Base-by-base conservation (phyloP, 2,113 vertebrate species). In the Ochotona curzoniae region DNA sequence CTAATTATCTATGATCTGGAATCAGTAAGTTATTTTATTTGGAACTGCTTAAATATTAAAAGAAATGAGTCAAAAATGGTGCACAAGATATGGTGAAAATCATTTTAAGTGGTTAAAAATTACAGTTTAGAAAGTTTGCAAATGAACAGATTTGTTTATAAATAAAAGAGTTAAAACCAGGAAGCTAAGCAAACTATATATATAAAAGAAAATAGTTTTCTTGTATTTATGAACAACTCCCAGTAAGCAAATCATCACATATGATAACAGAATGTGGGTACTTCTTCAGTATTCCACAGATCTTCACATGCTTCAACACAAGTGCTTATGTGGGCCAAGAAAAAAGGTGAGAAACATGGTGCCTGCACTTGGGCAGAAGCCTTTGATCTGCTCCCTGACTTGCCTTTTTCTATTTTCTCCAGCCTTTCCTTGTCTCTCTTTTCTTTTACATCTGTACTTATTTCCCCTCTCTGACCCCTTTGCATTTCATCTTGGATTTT, bases 141-240 rank as follows among this genome's bases (percentile, higher is more conserved):
- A 51, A 66, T 85, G 9, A 92, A 61, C 21, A 18, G 38, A 51
- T 38, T 47, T 60, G 57, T 63, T 74, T 28, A 70, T 89, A 86
- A 71, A 69, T 54, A 13, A 75, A 87, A 81, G 8, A 51, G 83
- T 21, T 30, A 67, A 84, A 86, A n/a, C 44, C 66, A 66, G 8
- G 23, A 75, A 87, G 69, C 7, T 60, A 25, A 76, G 61, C 66
- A 75, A 94, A n/a, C 35, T 73, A 71, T 2, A 38, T 63, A 23
- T 2, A 47, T 4, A 18, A 12, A 88, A 32, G 11, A 83, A 89
- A 74, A 23, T 4, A 1, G 3, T 64, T 89, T 90, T 67, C 83
- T 89, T 92, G 66, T 73, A n/a, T 86, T 92, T 49, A 92, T 89
- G 87, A 91, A 73, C 64, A 83, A 83, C 74, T 91, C 73, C 91